These are phyloP conservation scores for Serrognathus titanus DNA, from an alignment of 2,888 invertebrate species.

Conservation along the genomic window DNA sequence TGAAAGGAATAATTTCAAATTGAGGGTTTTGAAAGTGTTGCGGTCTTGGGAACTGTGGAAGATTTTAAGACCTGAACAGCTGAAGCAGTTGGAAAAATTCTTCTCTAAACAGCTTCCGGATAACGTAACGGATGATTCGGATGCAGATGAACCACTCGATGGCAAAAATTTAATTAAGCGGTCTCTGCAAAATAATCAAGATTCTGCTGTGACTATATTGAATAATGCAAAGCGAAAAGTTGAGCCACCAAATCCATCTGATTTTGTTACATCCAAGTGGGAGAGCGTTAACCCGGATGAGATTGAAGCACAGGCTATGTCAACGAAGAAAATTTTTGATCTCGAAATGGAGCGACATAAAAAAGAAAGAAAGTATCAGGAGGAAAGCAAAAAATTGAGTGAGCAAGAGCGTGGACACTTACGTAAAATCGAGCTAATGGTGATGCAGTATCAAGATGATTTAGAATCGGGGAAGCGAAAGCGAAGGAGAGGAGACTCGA, in stretches of 20 bases:
- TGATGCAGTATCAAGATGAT: conserved; percentile 89
- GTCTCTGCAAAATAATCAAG: conserved; percentile 30
- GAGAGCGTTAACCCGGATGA: conserved; percentile 87
- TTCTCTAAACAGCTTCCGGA: conserved; percentile 67
- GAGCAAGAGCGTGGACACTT: conserved; percentile 53
- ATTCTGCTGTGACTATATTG: conserved; percentile 13
- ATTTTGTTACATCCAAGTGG: conserved; percentile 91
- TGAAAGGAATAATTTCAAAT: conserved; percentile 89
- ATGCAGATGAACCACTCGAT: conserved; percentile 43
- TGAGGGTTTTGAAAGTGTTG: conserved; percentile 79
- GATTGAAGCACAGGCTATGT: conserved; percentile 74
- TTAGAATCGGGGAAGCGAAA: conserved; percentile 74
- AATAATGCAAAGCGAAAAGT: conserved; percentile 15
- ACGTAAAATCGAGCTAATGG: conserved; percentile 88
- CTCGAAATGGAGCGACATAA: conserved; percentile 41
- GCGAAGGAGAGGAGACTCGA: conserved; percentile 63
- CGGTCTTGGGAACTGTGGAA: conserved; percentile 96
- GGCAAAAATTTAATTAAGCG: conserved; percentile 41
- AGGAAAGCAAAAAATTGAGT: conserved; percentile 3
- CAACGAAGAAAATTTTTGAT: conserved; percentile 79
- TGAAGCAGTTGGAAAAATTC: conserved; percentile 78
- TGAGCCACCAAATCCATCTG: conserved; percentile 48
- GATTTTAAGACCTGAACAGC: conserved; percentile 84
- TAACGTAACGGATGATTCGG: conserved; percentile 38
- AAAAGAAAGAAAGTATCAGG: conserved; percentile 50